These are phyloP conservation scores for Ectropis grisescens DNA, from an alignment of 1,140 invertebrate species.

Conservation along the genomic window DNA sequence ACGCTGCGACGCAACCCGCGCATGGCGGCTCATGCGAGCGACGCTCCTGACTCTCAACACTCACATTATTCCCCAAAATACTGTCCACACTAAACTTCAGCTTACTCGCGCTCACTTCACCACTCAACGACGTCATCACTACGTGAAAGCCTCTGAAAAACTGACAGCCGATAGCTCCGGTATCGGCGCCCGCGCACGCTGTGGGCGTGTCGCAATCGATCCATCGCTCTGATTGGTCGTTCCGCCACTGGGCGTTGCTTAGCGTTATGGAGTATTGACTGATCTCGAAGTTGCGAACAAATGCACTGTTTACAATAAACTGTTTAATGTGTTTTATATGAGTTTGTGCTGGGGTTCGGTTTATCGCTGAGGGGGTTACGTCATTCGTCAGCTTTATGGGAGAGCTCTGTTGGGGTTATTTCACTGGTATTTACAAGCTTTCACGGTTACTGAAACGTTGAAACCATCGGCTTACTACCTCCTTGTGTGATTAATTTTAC, in stretches of 20 bases:
- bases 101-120: conserved; percentile 42
- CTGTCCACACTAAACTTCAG: conserved; percentile 64
- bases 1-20: conserved; percentile 50
- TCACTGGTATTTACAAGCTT: too few relatives aligned
- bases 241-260: conserved; percentile 28
- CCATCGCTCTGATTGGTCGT: conserved; percentile 29
- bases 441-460: too few relatives aligned
- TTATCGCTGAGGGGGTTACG: conserved; percentile 39
- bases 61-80: conserved; percentile 37
- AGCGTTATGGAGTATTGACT: conserved; percentile 45
- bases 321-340: conserved; percentile 67
- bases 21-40: conserved; percentile 46
- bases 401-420: too few relatives aligned
- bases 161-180: conserved; percentile 26
- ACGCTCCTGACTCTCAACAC: conserved; percentile 17
- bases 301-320: conserved; percentile 62
- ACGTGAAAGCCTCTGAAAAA: conserved; percentile 39
- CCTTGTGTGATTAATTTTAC: too few relatives aligned
- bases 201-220: conserved; percentile 38
- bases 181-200: conserved; percentile 37
- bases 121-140: conserved; percentile 42
- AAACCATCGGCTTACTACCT: too few relatives aligned
- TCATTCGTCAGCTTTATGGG: conserved; percentile 21
- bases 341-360: conserved; percentile 40
- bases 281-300: conserved; percentile 40